phyloP scores from a whole-genome alignment of 2,888 invertebrate species.

The Horisme vitalbata region DNA sequence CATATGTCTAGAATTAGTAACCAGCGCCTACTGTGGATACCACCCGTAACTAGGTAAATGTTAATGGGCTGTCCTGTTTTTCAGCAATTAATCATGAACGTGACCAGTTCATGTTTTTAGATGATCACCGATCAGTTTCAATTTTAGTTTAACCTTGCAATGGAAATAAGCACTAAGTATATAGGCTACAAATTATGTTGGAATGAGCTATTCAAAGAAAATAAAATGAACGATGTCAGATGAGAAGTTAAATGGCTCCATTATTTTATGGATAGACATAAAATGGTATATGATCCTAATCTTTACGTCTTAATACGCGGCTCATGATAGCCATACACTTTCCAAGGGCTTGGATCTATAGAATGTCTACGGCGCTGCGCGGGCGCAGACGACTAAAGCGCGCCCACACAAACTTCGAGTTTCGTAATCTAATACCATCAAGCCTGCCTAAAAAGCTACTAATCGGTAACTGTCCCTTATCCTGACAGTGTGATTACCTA shows the following conservation, averaged over 20 bases:
- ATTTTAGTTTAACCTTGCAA: too few relatives aligned
- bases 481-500: too few relatives aligned
- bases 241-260: neutral
- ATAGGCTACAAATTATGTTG: too few relatives aligned
- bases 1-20: conserved; percentile 12
- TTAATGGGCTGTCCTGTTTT: too few relatives aligned
- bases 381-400: conserved; percentile 34
- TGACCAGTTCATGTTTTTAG: too few relatives aligned
- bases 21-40: neutral
- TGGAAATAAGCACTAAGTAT: too few relatives aligned
- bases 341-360: conserved; percentile 12
- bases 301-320: conserved; percentile 13
- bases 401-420: conserved; percentile 28
- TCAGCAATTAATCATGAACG: too few relatives aligned
- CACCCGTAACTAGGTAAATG: conserved; percentile 3
- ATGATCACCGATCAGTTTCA: too few relatives aligned
- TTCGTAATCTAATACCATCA: conserved; percentile 13
- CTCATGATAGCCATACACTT: conserved; percentile 1
- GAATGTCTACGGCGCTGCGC: conserved; percentile 19
- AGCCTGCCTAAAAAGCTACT: neutral
- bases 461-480: too few relatives aligned
- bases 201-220: too few relatives aligned
- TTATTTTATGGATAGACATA: neutral
- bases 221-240: neutral
- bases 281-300: conserved; percentile 3